Evolutionary conservation across 2,888 invertebrate species (phyloP).

Genomic region (Cephus pulcher): DNA sequence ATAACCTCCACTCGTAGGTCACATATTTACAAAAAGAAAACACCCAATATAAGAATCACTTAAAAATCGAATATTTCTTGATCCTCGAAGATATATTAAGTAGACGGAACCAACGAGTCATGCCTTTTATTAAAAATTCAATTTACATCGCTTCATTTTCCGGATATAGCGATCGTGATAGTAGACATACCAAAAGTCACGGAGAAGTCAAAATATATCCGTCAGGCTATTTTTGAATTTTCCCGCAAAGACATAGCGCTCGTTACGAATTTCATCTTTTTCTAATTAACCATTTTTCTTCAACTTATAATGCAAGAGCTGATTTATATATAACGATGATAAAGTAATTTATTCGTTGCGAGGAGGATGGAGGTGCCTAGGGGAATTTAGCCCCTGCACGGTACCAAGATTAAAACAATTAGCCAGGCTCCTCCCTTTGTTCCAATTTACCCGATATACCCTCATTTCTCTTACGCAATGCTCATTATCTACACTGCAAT

Average conservation of each 20-base stretch:
- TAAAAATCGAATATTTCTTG: too few species aligned
- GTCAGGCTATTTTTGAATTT: not conserved
- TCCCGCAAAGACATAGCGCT: too few species aligned
- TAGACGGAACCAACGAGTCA: too few species aligned
- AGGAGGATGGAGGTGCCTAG: not conserved
- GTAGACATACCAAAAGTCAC: not conserved
- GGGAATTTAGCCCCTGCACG: conserved; percentile 7
- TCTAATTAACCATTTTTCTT: not conserved
- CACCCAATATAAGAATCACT: too few species aligned
- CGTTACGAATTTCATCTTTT: not conserved
- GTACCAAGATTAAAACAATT: conserved; percentile 24
- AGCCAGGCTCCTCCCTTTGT: conserved; percentile 8
- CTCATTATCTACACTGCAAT: not conserved
- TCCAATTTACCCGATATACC: conserved; percentile 12
- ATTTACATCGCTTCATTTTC: too few species aligned
- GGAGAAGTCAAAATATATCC: too few species aligned
- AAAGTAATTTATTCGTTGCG: conserved; percentile 17
- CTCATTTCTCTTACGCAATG: not conserved
- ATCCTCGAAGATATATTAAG: too few species aligned
- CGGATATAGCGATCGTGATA: too few species aligned
- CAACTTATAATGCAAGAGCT: conserved; percentile 1
- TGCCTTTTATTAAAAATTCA: too few species aligned
- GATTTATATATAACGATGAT: conserved; percentile 16
- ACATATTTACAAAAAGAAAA: too few species aligned
- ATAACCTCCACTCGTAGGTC: too few species aligned